Evolutionary conservation across 2,113 vertebrate genomes (phyloP).

Genomic region (Hippopotamus amphibius): DNA sequence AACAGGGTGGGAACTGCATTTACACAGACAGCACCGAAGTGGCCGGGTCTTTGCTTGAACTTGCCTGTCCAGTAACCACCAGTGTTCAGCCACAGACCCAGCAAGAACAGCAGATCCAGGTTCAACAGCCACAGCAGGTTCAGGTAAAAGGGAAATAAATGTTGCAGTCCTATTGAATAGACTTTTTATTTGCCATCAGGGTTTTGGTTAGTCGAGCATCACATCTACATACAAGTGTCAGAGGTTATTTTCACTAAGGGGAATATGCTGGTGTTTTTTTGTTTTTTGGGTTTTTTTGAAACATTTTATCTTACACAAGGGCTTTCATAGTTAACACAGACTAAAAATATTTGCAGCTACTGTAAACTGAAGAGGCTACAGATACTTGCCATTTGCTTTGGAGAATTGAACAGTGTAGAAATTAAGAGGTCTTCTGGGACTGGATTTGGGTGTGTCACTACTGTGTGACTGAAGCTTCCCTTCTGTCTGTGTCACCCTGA

Average conservation of each 20-base stretch:
- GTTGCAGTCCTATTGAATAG: neutral
- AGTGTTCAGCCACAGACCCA: conserved; percentile 90
- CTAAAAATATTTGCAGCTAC: neutral
- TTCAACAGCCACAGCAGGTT: conserved; percentile 91
- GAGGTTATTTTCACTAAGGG: conserved; percentile 17
- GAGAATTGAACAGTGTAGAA: conserved; percentile 25
- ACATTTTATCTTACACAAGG: neutral
- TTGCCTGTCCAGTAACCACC: conserved; percentile 97
- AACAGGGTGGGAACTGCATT: conserved; percentile 96
- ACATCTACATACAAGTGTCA: neutral
- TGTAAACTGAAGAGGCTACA: conserved; percentile 1
- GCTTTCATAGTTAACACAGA: neutral
- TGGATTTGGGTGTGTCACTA: conserved; percentile 28
- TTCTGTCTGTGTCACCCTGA: neutral
- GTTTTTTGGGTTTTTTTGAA: neutral
- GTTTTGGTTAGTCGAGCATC: neutral
- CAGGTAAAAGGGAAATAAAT: conserved; percentile 84
- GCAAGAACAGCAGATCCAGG: conserved; percentile 90
- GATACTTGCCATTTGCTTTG: neutral
- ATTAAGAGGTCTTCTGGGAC: neutral
- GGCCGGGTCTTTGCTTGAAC: conserved; percentile 98
- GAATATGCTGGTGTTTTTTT: neutral
- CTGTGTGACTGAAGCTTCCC: neutral
- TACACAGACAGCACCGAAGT: conserved; percentile 99
- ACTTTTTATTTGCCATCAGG: neutral